phyloP scores from a whole-genome alignment of 2,888 invertebrate genomes.

The Conops quadrifasciatus region DNA sequence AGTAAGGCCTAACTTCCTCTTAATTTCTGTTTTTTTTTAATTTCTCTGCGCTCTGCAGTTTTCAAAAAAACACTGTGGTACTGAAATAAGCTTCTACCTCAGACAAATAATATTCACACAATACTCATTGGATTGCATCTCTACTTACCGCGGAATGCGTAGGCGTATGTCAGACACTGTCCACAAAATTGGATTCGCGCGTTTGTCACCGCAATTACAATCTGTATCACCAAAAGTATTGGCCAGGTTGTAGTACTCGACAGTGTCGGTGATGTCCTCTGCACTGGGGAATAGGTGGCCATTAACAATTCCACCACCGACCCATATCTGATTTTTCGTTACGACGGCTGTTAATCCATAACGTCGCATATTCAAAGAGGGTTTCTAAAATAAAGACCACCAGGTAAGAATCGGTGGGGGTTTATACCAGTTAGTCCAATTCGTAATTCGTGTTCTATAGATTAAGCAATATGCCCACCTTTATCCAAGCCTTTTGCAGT shows the following conservation, averaged over 20 bases:
- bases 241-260: conserved; percentile 48
- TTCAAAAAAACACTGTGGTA: too few species aligned
- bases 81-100: too few species aligned
- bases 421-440: background rate
- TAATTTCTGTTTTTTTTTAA: too few species aligned
- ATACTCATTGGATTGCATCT: too few species aligned
- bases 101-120: too few species aligned
- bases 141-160: conserved; percentile 45
- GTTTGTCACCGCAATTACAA: conserved; percentile 25
- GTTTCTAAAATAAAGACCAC: conserved; percentile 44
- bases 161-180: conserved; percentile 43
- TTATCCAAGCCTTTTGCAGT: conserved; percentile 47
- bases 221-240: conserved; percentile 35
- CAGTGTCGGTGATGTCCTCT: conserved; percentile 47
- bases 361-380: conserved; percentile 50
- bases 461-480: conserved; percentile 41
- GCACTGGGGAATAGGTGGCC: conserved; percentile 34
- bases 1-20: too few species aligned
- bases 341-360: conserved; percentile 51
- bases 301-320: conserved; percentile 74
- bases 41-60: too few species aligned
- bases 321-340: conserved; percentile 70
- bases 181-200: conserved; percentile 40
- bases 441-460: background rate
- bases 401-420: background rate